These are phyloP conservation scores for Taenioides sp. DNA, from an alignment of 2,797 vertebrate species.

Conservation along the genomic window DNA sequence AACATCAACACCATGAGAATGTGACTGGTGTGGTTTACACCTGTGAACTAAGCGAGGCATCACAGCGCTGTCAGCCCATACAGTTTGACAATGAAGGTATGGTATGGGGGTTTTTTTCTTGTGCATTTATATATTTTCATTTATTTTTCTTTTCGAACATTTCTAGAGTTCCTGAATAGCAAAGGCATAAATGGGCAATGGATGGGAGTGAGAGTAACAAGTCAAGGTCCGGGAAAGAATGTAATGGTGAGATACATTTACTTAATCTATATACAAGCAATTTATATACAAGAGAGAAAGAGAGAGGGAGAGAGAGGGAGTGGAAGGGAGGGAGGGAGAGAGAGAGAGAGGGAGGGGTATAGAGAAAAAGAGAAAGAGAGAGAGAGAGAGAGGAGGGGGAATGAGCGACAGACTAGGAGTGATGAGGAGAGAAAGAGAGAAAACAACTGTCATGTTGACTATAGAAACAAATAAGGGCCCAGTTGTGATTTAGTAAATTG, in stretches of 20 bases:
- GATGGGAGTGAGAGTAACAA: constrained; percentile 90
- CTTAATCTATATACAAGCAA: background rate
- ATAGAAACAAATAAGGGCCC: too few species aligned
- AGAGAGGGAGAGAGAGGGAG: too few species aligned
- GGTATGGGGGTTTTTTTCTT: too few species aligned
- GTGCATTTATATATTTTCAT: background rate
- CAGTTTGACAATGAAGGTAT: constrained; percentile 78
- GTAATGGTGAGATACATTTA: constrained; percentile 79
- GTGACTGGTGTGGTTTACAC: constrained; percentile 86
- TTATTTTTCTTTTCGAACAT: background rate
- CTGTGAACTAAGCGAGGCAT: constrained; percentile 79
- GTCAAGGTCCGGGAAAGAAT: constrained; percentile 89
- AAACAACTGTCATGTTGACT: too few species aligned
- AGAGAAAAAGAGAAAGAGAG: too few species aligned
- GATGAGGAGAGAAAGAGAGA: too few species aligned
- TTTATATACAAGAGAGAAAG: background rate
- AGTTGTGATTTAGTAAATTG: too few species aligned
- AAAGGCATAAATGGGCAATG: constrained; percentile 82
- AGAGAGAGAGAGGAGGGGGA: too few species aligned
- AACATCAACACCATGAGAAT: constrained; percentile 78
- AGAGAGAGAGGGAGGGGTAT: too few species aligned
- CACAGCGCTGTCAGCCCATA: constrained; percentile 78
- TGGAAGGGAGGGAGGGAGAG: too few species aligned
- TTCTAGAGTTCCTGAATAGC: constrained; percentile 40
- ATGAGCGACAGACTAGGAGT: too few species aligned